These are phyloP conservation scores for Phalloptychus januarius DNA, from an alignment of 2,797 vertebrate genomes.

Conservation along the genomic window DNA sequence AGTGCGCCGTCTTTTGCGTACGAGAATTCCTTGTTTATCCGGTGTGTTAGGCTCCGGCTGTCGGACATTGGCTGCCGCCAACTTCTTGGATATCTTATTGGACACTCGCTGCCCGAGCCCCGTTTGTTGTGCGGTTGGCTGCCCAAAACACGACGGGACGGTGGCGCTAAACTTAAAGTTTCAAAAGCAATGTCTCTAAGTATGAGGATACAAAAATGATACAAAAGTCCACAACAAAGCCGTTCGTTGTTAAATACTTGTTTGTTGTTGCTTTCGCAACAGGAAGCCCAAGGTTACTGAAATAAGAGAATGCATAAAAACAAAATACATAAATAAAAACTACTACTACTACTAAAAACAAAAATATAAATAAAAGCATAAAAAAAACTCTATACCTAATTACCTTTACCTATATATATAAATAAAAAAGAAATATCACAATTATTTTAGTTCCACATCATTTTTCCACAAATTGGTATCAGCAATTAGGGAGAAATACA, in stretches of 20 bases:
- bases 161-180: conserved; percentile 65
- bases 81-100: conserved; percentile 63
- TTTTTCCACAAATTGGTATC: not conserved
- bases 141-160: conserved; percentile 12
- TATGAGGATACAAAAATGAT: not conserved
- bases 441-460: not conserved
- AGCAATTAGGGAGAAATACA: not conserved
- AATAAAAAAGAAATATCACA: not conserved
- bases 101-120: conserved; percentile 25
- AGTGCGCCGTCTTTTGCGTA: conserved; percentile 45
- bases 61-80: conserved; percentile 70
- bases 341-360: not conserved
- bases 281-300: not conserved
- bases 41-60: conserved; percentile 43
- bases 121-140: conserved; percentile 45
- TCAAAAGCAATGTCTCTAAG: conserved; percentile 11
- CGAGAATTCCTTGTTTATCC: conserved; percentile 51
- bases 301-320: not conserved
- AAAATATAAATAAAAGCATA: not conserved
- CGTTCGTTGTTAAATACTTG: not conserved
- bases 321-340: not conserved
- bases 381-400: not conserved
- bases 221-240: too few species aligned
- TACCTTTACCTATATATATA: too few species aligned
- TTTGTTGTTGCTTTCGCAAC: not conserved